Evolutionary conservation across 2,113 vertebrate genomes (phyloP).

Genomic region (Melospiza melodia): DNA sequence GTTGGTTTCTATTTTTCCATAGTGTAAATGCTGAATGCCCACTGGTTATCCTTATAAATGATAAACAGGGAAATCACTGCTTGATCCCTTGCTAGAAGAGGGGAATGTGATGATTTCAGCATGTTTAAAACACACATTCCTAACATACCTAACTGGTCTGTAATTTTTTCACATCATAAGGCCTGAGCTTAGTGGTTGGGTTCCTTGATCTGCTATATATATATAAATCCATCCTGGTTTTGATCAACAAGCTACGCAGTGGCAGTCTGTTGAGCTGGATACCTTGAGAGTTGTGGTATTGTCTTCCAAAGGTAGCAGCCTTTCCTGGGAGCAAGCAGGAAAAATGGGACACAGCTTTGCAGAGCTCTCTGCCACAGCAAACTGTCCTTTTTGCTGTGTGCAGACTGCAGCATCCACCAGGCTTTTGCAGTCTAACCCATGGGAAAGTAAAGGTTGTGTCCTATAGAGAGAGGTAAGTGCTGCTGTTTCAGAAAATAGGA

Average conservation of each 20-base stretch:
- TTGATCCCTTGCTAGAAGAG: background rate
- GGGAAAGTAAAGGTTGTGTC: background rate
- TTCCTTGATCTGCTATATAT: background rate
- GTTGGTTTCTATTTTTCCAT: background rate
- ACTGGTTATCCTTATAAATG: background rate
- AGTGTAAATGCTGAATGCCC: background rate
- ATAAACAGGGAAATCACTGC: background rate
- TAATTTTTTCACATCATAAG: conserved; percentile 18
- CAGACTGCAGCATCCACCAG: background rate
- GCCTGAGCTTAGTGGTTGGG: background rate
- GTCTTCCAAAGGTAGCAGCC: background rate
- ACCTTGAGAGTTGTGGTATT: background rate
- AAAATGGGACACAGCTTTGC: background rate
- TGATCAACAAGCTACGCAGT: background rate
- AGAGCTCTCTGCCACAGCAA: background rate
- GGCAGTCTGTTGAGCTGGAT: background rate
- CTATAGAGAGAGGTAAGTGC: background rate
- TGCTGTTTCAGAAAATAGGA: background rate
- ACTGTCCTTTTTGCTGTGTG: background rate
- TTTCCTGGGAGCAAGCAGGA: background rate
- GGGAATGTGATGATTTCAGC: conserved; percentile 36
- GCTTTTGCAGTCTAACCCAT: background rate
- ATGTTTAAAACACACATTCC: conserved; percentile 17
- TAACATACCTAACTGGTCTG: conserved; percentile 3
- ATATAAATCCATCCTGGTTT: background rate